Base-by-base conservation (phyloP, 2,797 vertebrate genomes). In the Bucorvus abyssinicus region DNA sequence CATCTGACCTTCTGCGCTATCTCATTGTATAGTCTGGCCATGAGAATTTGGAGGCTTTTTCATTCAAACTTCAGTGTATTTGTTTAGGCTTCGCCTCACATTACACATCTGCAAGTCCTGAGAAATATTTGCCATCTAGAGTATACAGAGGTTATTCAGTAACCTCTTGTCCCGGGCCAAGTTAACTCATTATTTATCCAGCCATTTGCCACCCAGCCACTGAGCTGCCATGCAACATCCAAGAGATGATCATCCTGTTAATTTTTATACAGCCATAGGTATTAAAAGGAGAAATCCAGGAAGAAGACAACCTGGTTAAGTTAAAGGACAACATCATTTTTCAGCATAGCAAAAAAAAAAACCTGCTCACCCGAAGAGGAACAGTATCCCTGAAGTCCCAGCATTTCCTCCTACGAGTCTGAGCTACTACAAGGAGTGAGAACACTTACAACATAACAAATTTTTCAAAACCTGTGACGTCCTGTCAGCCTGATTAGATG, bases 21-120 rank as follows among this genome's bases (percentile, higher is more conserved):
- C 93, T 86, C 67, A 18, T 27, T 95, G 80, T 95, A 24, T 94
- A 90, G 93, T 92, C 89, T 96, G 44, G 26, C 42, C 42, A 40
- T 2, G 32, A 83, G 53, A 80, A 61, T 71, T 50, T 88, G 63
- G 53, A 94, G 59, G 38, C 36, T 27, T 92, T 67, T 79, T 64
- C 49, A 84, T 73, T 82, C n/a, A 74, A 53, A 83, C 2, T 7
- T 70, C 27, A 70, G 17, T 0, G 0, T 27, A 52, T 68, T 70
- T 91, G 45, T 75, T 90, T 82, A 80, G 86, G n/a, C 45, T 94
- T 93, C 3, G 3, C 56, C 49, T 86, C 56, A 57, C 6, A 21
- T 57, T 57, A 42, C 12, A 24, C 0, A 1, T 12, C 74, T 79
- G 6, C 24, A 57, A 71, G 38, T 52, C 40, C 50, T 57, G 40